These are phyloP conservation scores for Catocala fraxini DNA, from an alignment of 2,888 invertebrate genomes.

Conservation along the genomic window DNA sequence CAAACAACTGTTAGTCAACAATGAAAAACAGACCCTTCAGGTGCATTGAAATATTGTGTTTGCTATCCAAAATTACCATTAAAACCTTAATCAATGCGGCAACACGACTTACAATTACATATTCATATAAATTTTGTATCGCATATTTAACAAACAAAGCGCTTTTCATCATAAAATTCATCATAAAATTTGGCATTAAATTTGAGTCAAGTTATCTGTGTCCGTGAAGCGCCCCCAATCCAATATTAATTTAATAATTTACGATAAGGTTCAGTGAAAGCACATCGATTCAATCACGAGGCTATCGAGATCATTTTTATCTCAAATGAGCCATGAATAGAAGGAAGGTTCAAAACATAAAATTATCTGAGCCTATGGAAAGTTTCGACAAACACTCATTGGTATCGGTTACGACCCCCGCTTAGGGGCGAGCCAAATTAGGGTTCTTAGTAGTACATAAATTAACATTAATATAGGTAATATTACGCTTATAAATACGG, in stretches of 20 bases:
- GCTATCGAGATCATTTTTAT: conserved; percentile 44
- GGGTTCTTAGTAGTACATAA: conserved; percentile 13
- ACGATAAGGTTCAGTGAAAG: conserved; percentile 27
- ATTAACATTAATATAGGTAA: conserved; percentile 18
- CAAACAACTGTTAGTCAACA: conserved; percentile 5
- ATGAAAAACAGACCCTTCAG: conserved; percentile 2
- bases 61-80: conserved; percentile 15
- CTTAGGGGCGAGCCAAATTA: conserved; percentile 5
- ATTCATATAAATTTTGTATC: conserved; percentile 23
- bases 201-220: conserved; percentile 13
- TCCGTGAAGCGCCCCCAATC: conserved; percentile 20
- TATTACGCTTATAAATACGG: conserved; percentile 12
- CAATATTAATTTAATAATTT: conserved; percentile 44
- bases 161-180: conserved; percentile 15
- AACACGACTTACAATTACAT: conserved; percentile 15
- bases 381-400: conserved; percentile 9
- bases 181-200: conserved; percentile 4
- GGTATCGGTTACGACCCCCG: conserved; percentile 6
- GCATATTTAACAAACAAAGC: conserved; percentile 15
- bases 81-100: conserved; percentile 11
- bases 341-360: conserved; percentile 24
- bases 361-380: conserved; percentile 26
- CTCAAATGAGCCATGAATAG: conserved; percentile 32
- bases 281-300: conserved; percentile 36
- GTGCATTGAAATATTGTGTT: conserved; percentile 15